Conservation (phyloP, 2,888 invertebrate genomes). For the Leucophenga maculata region DNA sequence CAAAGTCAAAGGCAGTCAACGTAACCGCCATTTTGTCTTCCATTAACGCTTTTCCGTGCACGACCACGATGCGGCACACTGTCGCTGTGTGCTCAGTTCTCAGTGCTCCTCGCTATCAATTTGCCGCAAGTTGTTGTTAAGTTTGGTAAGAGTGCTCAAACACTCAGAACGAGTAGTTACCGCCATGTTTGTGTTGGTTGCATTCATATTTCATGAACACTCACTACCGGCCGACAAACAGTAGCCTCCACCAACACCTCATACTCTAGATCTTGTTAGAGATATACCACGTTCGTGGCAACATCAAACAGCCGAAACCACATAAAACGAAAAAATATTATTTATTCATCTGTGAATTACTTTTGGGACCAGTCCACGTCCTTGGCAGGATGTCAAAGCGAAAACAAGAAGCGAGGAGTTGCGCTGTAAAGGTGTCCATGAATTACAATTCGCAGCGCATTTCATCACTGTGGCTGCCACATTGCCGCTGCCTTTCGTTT, state of each 20-base stretch:
- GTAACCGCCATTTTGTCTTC: slow-evolving; percentile 49
- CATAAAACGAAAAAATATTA: slow-evolving; percentile 22
- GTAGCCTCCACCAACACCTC: neutral
- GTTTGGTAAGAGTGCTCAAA: slow-evolving; percentile 18
- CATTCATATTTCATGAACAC: slow-evolving; percentile 21
- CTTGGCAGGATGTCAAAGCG: neutral
- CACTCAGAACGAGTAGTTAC: slow-evolving; percentile 8
- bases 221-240: neutral
- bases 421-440: neutral
- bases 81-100: neutral
- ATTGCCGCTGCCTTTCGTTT: neutral
- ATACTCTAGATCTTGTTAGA: slow-evolving; percentile 12
- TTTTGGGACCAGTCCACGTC: neutral
- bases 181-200: slow-evolving; percentile 18
- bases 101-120: neutral
- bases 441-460: too few species aligned
- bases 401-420: neutral
- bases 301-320: slow-evolving; percentile 24
- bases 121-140: slow-evolving; percentile 2
- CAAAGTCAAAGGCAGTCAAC: slow-evolving; percentile 20
- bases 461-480: too few species aligned
- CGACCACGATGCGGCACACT: neutral
- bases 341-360: slow-evolving; percentile 25
- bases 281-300: slow-evolving; percentile 23
- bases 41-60: slow-evolving; percentile 20